A percentile compares a stretch with the other conserved stretches of the same genome.
Evolutionary conservation across 2,113 vertebrate species (phyloP).

Genomic region (Antennarius striatus): DNA sequence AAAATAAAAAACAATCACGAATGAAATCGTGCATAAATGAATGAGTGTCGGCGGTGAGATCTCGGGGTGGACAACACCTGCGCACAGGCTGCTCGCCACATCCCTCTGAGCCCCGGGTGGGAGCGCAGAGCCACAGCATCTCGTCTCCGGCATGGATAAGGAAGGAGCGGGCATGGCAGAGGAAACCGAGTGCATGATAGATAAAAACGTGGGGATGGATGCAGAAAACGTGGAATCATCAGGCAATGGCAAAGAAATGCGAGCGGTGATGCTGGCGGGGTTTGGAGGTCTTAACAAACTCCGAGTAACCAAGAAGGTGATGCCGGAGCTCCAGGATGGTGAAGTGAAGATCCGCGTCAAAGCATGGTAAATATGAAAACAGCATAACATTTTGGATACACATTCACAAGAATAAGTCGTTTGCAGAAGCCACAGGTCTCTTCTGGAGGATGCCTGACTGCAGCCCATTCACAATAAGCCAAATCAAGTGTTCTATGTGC

Average conservation of each 20-base stretch:
- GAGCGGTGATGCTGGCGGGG: slow-evolving; percentile 89
- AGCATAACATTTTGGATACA: too few relatives aligned
- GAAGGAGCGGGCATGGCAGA: slow-evolving; percentile 88
- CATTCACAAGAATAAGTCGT: too few relatives aligned
- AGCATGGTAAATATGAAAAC: slow-evolving; percentile 85
- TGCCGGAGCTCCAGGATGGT: slow-evolving; percentile 93
- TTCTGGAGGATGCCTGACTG: too few relatives aligned
- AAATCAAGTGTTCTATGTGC: too few relatives aligned
- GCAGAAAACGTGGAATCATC: slow-evolving; percentile 69
- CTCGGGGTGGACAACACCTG: background rate
- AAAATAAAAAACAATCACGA: too few relatives aligned
- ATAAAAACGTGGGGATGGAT: slow-evolving; percentile 81
- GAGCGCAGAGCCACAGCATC: slow-evolving; percentile 41
- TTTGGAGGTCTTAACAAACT: slow-evolving; percentile 98
- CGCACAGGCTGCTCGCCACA: slow-evolving; percentile 42
- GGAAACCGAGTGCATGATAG: slow-evolving; percentile 94
- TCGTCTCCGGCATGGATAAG: slow-evolving; percentile 84
- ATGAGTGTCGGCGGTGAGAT: too few relatives aligned
- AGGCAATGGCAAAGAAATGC: slow-evolving; percentile 89
- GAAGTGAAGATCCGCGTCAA: slow-evolving; percentile 97
- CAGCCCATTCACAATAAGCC: too few relatives aligned
- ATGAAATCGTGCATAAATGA: background rate
- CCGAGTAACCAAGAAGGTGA: slow-evolving; percentile 87
- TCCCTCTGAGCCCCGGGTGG: slow-evolving; percentile 40
- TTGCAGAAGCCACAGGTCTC: too few relatives aligned